These are phyloP conservation scores for Hydrocynus forskahlii DNA, from an alignment of 2,797 vertebrate species.

Conservation along the genomic window DNA sequence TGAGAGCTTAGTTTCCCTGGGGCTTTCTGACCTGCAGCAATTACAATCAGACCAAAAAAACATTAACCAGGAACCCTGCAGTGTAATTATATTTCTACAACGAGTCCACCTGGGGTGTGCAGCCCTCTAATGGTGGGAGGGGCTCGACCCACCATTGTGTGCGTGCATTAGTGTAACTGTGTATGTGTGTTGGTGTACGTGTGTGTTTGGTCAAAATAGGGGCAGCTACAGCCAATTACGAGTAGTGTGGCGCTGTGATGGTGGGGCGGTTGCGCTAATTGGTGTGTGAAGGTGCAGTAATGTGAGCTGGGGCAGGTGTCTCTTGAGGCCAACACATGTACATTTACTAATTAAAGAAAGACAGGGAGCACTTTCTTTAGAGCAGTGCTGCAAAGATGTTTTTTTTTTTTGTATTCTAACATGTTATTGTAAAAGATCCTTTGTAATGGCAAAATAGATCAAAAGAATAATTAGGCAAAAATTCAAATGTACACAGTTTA, in stretches of 20 bases:
- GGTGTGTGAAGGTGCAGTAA: slow-evolving; percentile 81
- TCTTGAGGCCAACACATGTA: slow-evolving; percentile 69
- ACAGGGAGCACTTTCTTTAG: neutral
- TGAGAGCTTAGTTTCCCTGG: slow-evolving; percentile 67
- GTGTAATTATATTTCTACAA: neutral
- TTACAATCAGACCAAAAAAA: no score
- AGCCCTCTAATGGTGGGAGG: neutral
- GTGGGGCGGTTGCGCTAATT: slow-evolving; percentile 70
- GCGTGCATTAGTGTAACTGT: no score
- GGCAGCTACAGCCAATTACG: slow-evolving; percentile 76
- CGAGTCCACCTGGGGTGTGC: neutral
- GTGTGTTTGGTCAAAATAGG: neutral
- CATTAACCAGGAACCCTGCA: no score
- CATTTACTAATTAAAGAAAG: slow-evolving; percentile 76
- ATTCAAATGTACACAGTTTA: no score
- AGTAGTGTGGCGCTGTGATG: slow-evolving; percentile 63
- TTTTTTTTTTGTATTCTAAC: neutral
- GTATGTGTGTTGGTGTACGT: neutral
- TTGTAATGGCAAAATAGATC: no score
- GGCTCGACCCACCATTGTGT: neutral
- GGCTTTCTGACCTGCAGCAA: slow-evolving; percentile 63
- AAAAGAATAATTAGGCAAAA: no score
- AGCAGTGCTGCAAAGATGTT: neutral
- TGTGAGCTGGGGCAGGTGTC: slow-evolving; percentile 75
- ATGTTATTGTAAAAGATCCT: neutral